Evolutionary conservation across 1,140 invertebrate genomes (phyloP), one percentile per base, ranked within the genome.

Genomic region (Chrysoperla carnea): DNA sequence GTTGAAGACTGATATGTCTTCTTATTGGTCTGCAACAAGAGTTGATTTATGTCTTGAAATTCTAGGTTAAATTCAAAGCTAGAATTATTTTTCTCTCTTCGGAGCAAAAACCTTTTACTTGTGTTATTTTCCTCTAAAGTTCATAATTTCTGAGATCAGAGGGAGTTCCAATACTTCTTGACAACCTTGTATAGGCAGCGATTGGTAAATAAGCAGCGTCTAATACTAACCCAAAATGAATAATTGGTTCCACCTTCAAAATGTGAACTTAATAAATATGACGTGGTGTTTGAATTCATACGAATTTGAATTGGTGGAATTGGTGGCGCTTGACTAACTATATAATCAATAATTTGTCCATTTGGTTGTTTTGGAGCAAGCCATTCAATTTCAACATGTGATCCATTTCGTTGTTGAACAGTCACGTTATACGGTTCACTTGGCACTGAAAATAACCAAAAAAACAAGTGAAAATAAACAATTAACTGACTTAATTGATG

Each of bases 161-260:
- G n/a, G n/a, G n/a, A n/a, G n/a, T n/a, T n/a, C n/a, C n/a, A n/a
- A n/a, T n/a, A n/a, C n/a, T n/a, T n/a, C n/a, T n/a, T n/a, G n/a
- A n/a, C n/a, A n/a, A n/a, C n/a, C n/a, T n/a, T n/a, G n/a, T n/a
- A n/a, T n/a, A n/a, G n/a, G n/a, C n/a, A n/a, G n/a, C n/a, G n/a
- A n/a, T n/a, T n/a, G n/a, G n/a, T n/a, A n/a, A n/a, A n/a, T n/a
- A n/a, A n/a, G n/a, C n/a, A n/a, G 17, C 17, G 5, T 23, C 17
- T 23, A 28, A 36, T 39, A 61, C 61, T 63, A 57, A 81, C 80
- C 76, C 78, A 83, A 60, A 87, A 84, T 0, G 75, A 74, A 56
- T 86, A 87, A 41, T 71, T 72, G 4, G 53, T 59, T 13, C 70
- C 68, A 12, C 73, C 66, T 40, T 68, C 61, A 48, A 82, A 85